phyloP scores from a whole-genome alignment of 2,113 vertebrate species.

The Parotia lawesii region DNA sequence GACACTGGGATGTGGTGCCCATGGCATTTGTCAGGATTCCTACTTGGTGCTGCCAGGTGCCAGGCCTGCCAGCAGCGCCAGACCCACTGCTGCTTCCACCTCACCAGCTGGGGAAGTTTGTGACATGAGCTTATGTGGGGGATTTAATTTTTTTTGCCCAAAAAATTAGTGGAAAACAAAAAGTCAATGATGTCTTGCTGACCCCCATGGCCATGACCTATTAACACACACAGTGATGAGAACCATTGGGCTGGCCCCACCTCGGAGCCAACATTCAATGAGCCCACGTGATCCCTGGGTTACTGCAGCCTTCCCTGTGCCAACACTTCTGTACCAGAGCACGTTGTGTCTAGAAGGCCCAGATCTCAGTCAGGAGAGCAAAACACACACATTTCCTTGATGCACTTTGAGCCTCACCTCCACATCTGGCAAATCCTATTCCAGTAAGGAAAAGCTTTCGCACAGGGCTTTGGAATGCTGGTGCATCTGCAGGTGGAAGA shows the following conservation, averaged over 20 bases:
- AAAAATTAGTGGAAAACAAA: neutral
- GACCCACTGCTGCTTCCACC: neutral
- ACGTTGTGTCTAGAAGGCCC: fast-evolving
- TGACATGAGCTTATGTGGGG: neutral
- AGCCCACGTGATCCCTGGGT: neutral
- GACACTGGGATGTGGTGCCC: neutral
- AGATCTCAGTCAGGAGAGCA: neutral
- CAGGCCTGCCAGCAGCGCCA: neutral
- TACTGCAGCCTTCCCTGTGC: neutral
- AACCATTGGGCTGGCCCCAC: neutral
- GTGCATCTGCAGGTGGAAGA: neutral
- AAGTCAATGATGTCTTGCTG: neutral
- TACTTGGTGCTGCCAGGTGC: fast-evolving
- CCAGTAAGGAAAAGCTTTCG: neutral
- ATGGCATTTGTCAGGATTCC: neutral
- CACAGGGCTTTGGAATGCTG: fast-evolving
- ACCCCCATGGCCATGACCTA: too few species aligned
- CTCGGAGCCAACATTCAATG: neutral
- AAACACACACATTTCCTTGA: neutral
- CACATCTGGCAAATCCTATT: neutral
- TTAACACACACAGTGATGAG: neutral
- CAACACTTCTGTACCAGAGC: neutral
- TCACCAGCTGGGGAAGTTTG: neutral
- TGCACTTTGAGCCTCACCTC: neutral
- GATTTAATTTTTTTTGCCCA: fast-evolving